Conservation (phyloP, 2,113 vertebrate species). For the Apaloderma vittatum region DNA sequence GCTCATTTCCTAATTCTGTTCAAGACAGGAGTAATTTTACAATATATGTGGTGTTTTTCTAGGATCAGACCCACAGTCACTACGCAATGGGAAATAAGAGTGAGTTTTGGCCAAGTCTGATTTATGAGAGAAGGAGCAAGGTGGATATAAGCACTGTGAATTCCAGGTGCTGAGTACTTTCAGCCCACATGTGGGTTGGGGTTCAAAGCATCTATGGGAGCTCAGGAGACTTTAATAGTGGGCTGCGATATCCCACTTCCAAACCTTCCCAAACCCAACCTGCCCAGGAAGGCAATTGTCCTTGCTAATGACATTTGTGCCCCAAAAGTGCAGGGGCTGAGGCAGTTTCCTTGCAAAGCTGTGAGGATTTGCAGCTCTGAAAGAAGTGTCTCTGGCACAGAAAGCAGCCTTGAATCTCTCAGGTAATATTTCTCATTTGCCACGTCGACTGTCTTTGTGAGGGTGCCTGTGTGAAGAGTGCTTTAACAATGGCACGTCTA, state of each 20-base stretch:
- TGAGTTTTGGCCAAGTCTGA: not conserved
- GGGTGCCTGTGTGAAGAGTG: not conserved
- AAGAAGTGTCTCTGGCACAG: not conserved
- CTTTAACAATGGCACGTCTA: not conserved
- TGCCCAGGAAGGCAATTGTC: not conserved
- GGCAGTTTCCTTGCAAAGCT: not conserved
- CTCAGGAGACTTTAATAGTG: not conserved
- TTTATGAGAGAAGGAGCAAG: not conserved
- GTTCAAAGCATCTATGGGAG: not conserved
- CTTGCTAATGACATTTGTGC: fast-evolving
- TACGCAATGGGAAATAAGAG: not conserved
- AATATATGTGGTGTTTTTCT: not conserved
- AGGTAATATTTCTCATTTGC: not conserved
- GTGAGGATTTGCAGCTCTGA: not conserved
- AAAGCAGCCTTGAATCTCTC: not conserved
- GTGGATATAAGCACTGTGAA: fast-evolving
- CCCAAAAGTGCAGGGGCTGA: not conserved
- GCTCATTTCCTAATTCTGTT: not conserved
- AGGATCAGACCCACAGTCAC: not conserved
- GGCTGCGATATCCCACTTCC: not conserved
- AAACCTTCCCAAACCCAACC: not conserved
- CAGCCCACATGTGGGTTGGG: not conserved
- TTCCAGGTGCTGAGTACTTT: fast-evolving
- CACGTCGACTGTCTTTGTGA: fast-evolving
- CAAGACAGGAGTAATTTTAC: not conserved